Evolutionary conservation across 2,113 vertebrate species (phyloP).

Genomic region (Gobio gobio): DNA sequence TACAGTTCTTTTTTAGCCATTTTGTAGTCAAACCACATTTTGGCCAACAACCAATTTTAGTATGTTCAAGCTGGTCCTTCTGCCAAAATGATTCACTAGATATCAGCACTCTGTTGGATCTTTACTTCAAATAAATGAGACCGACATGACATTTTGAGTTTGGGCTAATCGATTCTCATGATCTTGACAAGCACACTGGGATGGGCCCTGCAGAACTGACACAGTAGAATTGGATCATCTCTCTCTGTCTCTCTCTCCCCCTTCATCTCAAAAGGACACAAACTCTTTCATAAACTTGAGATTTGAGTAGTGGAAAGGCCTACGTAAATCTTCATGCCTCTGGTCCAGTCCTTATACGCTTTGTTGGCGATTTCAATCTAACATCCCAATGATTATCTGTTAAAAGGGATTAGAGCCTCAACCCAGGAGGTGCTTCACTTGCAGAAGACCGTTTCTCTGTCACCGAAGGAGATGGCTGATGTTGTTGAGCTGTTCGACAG

Average conservation of each 20-base stretch:
- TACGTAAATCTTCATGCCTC: conserved; percentile 30
- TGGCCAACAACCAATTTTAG: conserved; percentile 32
- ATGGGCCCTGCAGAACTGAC: conserved; percentile 64
- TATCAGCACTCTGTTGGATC: conserved; percentile 8
- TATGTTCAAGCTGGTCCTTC: conserved; percentile 10
- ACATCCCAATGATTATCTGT: conserved; percentile 59
- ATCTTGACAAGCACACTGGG: conserved; percentile 58
- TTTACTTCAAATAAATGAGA: conserved; percentile 48
- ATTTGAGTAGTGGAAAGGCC: conserved; percentile 32
- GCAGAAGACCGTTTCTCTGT: neutral
- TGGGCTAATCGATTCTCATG: conserved; percentile 52
- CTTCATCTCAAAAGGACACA: conserved; percentile 4
- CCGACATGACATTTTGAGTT: conserved; percentile 47
- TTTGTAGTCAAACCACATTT: conserved; percentile 38
- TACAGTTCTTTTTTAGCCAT: conserved; percentile 23
- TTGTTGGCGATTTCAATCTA: conserved; percentile 51
- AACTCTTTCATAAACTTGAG: conserved; percentile 33
- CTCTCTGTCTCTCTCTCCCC: conserved; percentile 3
- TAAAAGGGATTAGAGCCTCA: conserved; percentile 53
- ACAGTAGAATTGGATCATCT: conserved; percentile 49
- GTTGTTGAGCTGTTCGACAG: conserved; percentile 45
- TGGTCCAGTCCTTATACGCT: neutral
- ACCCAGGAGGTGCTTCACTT: conserved; percentile 40
- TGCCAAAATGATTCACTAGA: conserved; percentile 47
- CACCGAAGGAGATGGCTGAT: conserved; percentile 27